phyloP scores from a whole-genome alignment of 92 coral and sea anemone genomes.

The Zoanthus solanderi region DNA sequence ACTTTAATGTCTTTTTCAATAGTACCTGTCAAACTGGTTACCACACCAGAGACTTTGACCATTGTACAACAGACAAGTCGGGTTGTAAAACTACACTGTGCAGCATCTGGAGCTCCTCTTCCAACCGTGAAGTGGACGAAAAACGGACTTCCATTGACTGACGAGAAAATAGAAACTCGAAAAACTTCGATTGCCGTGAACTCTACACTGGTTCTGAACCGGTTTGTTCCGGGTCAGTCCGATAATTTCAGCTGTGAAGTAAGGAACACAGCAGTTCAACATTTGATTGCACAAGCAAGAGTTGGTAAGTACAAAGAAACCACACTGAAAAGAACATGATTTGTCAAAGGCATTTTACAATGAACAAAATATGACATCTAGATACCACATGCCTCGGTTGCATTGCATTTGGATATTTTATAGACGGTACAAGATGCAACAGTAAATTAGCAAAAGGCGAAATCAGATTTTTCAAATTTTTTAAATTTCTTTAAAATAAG shows the following conservation, averaged over 20 bases:
- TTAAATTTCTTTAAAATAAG: too few species aligned
- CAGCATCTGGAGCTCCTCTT: not conserved
- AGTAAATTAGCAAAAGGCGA: not conserved
- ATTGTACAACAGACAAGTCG: not conserved
- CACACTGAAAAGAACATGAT: not conserved
- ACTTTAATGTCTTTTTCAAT: too few species aligned
- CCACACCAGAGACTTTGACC: not conserved
- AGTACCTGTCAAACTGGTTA: slow-evolving; percentile 4
- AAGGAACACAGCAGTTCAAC: not conserved
- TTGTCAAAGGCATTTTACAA: not conserved
- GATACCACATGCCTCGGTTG: not conserved
- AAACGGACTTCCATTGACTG: not conserved
- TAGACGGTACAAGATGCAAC: not conserved
- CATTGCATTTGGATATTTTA: not conserved
- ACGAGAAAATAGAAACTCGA: not conserved
- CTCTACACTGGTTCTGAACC: slow-evolving; percentile 21
- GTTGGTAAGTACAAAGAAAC: not conserved
- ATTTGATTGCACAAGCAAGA: not conserved
- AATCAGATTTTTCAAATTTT: too few species aligned
- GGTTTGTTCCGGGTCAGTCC: not conserved
- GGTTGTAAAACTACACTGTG: not conserved
- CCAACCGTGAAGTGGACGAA: not conserved
- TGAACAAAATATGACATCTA: not conserved
- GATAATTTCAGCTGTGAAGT: not conserved
- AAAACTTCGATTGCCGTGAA: not conserved